Base-by-base conservation (phyloP, 1,140 invertebrate genomes). In the Panagrolaimus sp. region DNA sequence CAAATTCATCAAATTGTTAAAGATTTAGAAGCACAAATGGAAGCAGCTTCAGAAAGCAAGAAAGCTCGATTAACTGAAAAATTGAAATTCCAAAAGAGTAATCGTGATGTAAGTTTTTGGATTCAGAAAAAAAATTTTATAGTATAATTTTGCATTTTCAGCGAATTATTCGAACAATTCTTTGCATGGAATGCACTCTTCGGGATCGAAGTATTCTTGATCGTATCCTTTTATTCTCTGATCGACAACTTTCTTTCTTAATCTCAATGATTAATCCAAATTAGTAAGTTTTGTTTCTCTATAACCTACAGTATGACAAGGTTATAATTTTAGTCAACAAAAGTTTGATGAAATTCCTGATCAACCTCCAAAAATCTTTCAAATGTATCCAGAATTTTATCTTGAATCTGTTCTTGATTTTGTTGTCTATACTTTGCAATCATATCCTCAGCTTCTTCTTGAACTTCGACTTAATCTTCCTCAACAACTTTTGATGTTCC, bases 1-100 rank as follows among this genome's bases (percentile, higher is more conserved):
- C 93, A 95, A 78, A 84, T 96, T n/a, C 90, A 94, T 75, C 92
- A 93, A 79, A 88, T 94, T 83, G 88, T 94, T 15, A 90, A 93
- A 71, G 93, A 96, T 80, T 84, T 94, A 73, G 88, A 90, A 83
- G 88, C 88, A n/a, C 43, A 65, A 45, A n/a, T 65, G 64, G 43
- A 46, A 65, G 28, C 14, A 1, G 64, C 64, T 10, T 0, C 89
- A 89, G 0, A 91, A 92, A 84, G 15, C 26, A 24, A 28, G 47
- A 43, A 28, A 10, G 32, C 15, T 48, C 17, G 44, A 15, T 17
- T 69, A 8, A 43, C 69, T 14, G 26, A 68, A 55, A 52, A 70
- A 71, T 73, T 74, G n/a, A 65, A 69, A 8, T 58, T 70, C 17
- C 43, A 69, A 38, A 71, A 73, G 24, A 65, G 67, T 62, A 65